Evolutionary conservation across 1,140 invertebrate species (phyloP), one percentile per base, ranked within the genome.

Genomic region (Chlorops oryzae): DNA sequence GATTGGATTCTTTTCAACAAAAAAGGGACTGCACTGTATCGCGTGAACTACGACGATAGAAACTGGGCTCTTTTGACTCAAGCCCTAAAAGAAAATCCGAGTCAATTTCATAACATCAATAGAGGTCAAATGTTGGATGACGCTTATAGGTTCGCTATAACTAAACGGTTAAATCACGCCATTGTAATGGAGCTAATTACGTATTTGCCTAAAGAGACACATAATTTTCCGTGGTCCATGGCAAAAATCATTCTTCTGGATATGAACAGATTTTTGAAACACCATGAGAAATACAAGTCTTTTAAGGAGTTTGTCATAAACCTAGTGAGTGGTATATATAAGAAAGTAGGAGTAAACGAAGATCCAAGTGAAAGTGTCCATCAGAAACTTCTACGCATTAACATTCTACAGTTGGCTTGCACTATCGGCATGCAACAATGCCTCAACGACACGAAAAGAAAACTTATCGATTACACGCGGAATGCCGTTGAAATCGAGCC

Each of bases 81-180:
- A 12, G 73, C 73, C 10, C 57, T 83, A 13, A 73, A 70, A 27
- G 55, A 59, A 18, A 55, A 65, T 2, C 52, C 76, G 9, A 63
- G 63, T 2, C 70, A 68, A 39, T 86, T 92, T 45, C 77, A 85
- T 57, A 70, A 78, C 20, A 68, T 80, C 0, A 92, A 89, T 73
- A 75, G 87, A 47, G 87, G 84, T 2, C 87, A 90, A 65, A 69
- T 91, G 2, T 71, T 92, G 4, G 84, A 90, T 57, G 89, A 92
- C 62, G 74, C 82, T 9, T 82, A 85, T 48, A 80, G 81, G 51
- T 74, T 90, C 28, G 81, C 80, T 2, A 75, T 77, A 48, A 79
- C 77, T 42, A 76, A 74, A 18, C 70, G 78, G 12, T 58, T 85
- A 32, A 54, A 62, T 17, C 77, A 76, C 51, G 34, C 54, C 3